phyloP scores from a whole-genome alignment of 2,888 invertebrate species.

The Hyposoter didymator region DNA sequence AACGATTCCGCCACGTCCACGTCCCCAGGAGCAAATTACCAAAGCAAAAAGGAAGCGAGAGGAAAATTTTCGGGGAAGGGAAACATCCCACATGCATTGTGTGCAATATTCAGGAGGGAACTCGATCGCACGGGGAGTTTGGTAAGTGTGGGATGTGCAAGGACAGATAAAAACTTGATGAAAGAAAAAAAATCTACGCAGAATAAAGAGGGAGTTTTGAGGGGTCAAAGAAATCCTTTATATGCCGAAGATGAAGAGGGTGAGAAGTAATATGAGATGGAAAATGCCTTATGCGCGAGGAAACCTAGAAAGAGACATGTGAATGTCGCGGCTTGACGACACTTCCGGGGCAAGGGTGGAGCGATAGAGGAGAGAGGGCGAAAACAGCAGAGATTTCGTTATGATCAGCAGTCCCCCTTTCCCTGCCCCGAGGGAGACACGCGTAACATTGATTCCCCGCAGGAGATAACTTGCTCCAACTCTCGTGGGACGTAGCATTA shows the following conservation, averaged over 20 bases:
- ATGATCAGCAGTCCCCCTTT: neutral
- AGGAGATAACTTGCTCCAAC: constrained; percentile 15
- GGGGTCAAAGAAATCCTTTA: neutral
- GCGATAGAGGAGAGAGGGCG: neutral
- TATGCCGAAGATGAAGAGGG: neutral
- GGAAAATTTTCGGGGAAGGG: neutral
- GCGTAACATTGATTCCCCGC: constrained; percentile 53
- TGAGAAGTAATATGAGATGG: neutral
- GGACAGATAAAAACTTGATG: no score
- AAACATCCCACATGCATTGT: neutral
- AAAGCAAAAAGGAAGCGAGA: neutral
- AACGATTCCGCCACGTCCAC: neutral
- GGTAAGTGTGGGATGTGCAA: neutral
- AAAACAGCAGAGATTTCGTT: constrained; percentile 31
- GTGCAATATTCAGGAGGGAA: neutral
- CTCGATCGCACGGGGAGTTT: neutral
- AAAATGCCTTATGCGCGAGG: neutral
- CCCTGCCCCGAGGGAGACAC: constrained; percentile 39
- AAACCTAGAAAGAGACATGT: neutral
- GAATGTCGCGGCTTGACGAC: neutral
- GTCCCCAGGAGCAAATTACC: no score
- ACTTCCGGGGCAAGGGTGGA: neutral
- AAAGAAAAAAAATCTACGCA: no score
- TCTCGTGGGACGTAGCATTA: constrained; percentile 45
- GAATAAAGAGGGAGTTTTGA: neutral